A percentile compares a stretch with the other conserved stretches of the same genome.
Conservation (phyloP, 1,140 invertebrate genomes). For the Mamestra configurata region DNA sequence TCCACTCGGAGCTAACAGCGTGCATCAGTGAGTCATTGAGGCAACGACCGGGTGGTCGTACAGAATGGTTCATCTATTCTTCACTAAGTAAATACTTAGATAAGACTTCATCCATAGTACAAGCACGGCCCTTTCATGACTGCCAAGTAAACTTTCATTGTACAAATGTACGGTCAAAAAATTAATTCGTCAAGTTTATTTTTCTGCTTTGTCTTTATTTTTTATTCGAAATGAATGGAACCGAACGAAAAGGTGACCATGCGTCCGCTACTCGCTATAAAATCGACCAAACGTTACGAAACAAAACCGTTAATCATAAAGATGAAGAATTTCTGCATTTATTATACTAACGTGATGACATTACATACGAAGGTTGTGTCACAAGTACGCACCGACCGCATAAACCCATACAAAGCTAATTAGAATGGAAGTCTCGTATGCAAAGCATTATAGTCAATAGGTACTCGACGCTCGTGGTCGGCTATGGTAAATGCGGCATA, state of each 20-base stretch:
- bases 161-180: neutral
- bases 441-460: constrained; percentile 61
- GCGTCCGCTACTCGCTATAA: too few species aligned
- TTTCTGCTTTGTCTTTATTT: too few species aligned
- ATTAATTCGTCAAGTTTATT: too few species aligned
- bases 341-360: neutral
- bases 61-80: constrained; percentile 50
- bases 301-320: neutral
- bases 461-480: constrained; percentile 61
- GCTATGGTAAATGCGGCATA: constrained; percentile 54
- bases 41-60: constrained; percentile 71
- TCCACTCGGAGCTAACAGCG: constrained; percentile 56
- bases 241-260: too few species aligned
- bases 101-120: neutral
- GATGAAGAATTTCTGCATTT: neutral
- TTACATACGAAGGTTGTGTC: constrained; percentile 21
- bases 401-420: constrained; percentile 70
- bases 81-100: constrained; percentile 9
- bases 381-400: constrained; percentile 25
- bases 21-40: constrained; percentile 74
- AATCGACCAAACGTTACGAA: too few species aligned
- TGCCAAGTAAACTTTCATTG: neutral
- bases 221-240: too few species aligned
- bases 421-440: constrained; percentile 73
- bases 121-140: too few species aligned